These are phyloP conservation scores for Hypothenemus hampei DNA, from an alignment of 1,140 invertebrate species.

Conservation along the genomic window DNA sequence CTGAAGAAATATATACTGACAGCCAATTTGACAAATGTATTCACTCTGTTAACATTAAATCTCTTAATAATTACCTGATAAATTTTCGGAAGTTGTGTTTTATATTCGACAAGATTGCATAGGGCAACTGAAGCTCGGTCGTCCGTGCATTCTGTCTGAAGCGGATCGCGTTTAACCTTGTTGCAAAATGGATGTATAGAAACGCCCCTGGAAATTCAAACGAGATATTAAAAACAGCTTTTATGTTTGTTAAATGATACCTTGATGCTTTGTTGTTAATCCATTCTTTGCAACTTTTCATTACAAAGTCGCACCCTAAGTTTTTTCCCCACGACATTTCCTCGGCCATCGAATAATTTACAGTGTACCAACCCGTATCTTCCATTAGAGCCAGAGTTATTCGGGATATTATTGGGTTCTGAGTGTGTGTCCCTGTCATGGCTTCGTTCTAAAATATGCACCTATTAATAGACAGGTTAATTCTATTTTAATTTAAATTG, in stretches of 20 bases:
- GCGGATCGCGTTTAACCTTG: slow-evolving; percentile 83
- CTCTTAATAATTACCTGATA: slow-evolving; percentile 77
- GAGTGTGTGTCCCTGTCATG: slow-evolving; percentile 99
- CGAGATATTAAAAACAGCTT: neutral
- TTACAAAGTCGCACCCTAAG: slow-evolving; percentile 91
- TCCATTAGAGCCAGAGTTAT: slow-evolving; percentile 97
- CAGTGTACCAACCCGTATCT: slow-evolving; percentile 93
- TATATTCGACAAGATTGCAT: slow-evolving; percentile 89
- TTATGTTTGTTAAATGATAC: slow-evolving; percentile 17
- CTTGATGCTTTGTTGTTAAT: slow-evolving; percentile 65
- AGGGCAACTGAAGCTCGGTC: slow-evolving; percentile 89
- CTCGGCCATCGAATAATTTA: slow-evolving; percentile 86
- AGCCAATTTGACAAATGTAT: no score
- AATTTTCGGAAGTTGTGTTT: slow-evolving; percentile 66
- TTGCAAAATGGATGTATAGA: slow-evolving; percentile 90
- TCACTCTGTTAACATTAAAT: no score
- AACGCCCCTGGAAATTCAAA: slow-evolving; percentile 51
- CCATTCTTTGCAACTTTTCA: slow-evolving; percentile 94
- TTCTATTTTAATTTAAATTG: slow-evolving; percentile 1
- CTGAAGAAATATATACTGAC: no score
- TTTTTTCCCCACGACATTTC: slow-evolving; percentile 84
- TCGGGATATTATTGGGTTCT: slow-evolving; percentile 95
- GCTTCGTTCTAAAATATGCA: slow-evolving; percentile 82
- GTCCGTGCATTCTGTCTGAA: slow-evolving; percentile 93
- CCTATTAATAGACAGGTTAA: neutral